Evolutionary conservation across 2,113 vertebrate genomes (phyloP).

Genomic region (Cichladusa arquata): DNA sequence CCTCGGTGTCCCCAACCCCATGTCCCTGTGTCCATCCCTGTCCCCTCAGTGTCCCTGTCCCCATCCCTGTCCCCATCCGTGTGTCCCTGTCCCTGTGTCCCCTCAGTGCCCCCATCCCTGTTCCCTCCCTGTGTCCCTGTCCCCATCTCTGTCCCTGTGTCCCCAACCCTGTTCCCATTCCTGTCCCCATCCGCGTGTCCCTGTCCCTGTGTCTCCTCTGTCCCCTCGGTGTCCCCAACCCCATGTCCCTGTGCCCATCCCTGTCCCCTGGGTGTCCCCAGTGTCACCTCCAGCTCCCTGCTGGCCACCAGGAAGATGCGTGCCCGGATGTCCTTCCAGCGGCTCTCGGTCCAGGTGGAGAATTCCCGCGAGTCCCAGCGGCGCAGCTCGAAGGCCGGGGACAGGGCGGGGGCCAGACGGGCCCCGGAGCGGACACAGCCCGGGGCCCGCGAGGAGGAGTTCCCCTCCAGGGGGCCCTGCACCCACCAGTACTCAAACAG

Average conservation of each 20-base stretch:
- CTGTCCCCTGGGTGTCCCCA: not conserved
- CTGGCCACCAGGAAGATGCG: slow-evolving; percentile 92
- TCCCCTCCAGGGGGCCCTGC: not conserved
- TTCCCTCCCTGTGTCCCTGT: too few species aligned
- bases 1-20: too few species aligned
- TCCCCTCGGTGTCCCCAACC: not conserved
- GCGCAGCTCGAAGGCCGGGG: slow-evolving; percentile 88
- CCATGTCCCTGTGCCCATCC: too few species aligned
- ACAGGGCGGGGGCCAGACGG: slow-evolving; percentile 71
- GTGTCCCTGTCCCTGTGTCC: not conserved
- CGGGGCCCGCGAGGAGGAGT: not conserved
- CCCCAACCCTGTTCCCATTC: too few species aligned
- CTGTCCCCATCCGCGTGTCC: too few species aligned
- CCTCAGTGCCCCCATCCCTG: not conserved
- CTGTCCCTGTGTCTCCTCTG: too few species aligned
- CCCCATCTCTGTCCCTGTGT: too few species aligned
- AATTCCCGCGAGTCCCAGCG: slow-evolving; percentile 85
- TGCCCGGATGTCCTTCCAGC: slow-evolving; percentile 88
- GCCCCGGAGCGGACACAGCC: slow-evolving; percentile 80
- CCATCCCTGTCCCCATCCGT: too few species aligned
- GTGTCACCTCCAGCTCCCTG: slow-evolving; percentile 86
- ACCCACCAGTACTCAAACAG: not conserved
- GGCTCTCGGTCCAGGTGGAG: slow-evolving; percentile 94
- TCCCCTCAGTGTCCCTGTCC: not conserved
- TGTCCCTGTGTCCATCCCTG: too few species aligned